Evolutionary conservation across 2,888 invertebrate species (phyloP), one percentile per base, ranked within the genome.

Genomic region (Agonopterix heracliana): DNA sequence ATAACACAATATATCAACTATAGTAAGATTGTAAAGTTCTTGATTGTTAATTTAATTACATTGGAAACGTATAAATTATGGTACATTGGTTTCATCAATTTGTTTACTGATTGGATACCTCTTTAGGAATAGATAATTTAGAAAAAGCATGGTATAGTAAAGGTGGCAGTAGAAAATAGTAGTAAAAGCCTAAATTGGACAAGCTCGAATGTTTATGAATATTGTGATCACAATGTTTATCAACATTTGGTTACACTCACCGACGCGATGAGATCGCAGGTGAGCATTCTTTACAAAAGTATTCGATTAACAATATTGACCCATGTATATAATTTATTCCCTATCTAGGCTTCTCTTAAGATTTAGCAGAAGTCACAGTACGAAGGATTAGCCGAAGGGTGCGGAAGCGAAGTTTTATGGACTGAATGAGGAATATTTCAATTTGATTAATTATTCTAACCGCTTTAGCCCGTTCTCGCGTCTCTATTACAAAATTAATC

Each of bases 181-280:
- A 74, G 58, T 74, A 76, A 76, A 84, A 83, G 84, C 85, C 74
- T 78, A 83, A 49, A 71, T 73, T 74, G 80, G 76, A 80, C 74
- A 86, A 87, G 86, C 87, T 86, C 87, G 78, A 81, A 76, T 69
- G 69, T 74, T 73, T 75, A 74, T 73, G 68, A 69, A 58, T 65
- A 62, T 60, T 61, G 56, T 61, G 62, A 68, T 68, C 64, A 71
- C 68, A 73, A 63, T 61, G 60, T 57, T 48, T 36, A 10, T 35
- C 36, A 36, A 17, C 43, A 10, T 34, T 43, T n/a, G 13, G 34
- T 44, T 34, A 34, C 34, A 45, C 14, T 38, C 38, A 38, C n/a
- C 38, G 5, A 38, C 10, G 9, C 38, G n/a, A 38, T 5, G 38
- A 38, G 38, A 38, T n/a, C 38, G 38, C 38, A n/a, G 38, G 38